Percentiles rank a stretch among this genome's conserved stretches.
These are phyloP conservation scores for Cavia porcellus DNA, from an alignment of 2,113 vertebrate species.

Conservation along the genomic window DNA sequence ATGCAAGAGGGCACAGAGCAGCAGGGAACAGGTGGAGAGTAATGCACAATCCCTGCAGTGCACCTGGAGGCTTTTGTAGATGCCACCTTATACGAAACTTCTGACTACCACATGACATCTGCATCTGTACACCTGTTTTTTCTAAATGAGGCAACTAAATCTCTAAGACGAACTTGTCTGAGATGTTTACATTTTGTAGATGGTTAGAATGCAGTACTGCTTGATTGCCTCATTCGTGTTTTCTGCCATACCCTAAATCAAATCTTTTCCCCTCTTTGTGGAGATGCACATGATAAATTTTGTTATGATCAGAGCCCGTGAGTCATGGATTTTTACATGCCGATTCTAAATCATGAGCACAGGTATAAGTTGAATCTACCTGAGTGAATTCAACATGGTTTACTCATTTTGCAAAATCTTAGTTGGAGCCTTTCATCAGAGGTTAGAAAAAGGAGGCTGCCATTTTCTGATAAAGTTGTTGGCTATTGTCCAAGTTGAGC, in stretches of 20 bases:
- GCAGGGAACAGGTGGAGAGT: rapidly evolving
- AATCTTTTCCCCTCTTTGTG: neutral
- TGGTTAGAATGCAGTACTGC: neutral
- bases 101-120: neutral
- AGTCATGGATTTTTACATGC: neutral
- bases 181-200: neutral
- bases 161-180: neutral
- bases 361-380: neutral
- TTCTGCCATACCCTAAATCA: neutral
- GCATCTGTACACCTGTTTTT: neutral
- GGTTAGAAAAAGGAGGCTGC: neutral
- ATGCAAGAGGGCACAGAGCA: neutral
- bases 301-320: neutral
- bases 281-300: neutral
- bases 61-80: neutral
- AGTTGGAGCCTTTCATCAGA: neutral
- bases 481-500: neutral
- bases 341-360: neutral
- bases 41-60: too few relatives aligned
- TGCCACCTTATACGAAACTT: neutral
- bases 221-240: neutral
- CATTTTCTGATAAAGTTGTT: neutral
- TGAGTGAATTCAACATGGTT: neutral
- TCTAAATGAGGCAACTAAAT: neutral
- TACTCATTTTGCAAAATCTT: neutral